Percentiles rank a stretch among this genome's conserved stretches.
phyloP scores from a whole-genome alignment of 2,113 vertebrate species.

The Syngnathus scovelli region DNA sequence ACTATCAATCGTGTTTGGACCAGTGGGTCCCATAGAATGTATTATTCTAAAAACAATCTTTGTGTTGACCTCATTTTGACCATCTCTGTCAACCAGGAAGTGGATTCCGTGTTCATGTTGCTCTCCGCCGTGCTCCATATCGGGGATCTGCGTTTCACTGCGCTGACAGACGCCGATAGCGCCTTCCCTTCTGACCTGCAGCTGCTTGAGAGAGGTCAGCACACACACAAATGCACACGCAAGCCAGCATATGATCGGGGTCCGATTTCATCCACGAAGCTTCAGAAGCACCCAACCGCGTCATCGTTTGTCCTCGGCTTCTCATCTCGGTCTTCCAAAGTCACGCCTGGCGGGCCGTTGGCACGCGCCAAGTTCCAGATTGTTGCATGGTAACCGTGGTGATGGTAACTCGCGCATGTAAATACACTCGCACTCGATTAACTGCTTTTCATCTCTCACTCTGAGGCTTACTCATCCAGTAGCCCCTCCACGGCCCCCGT shows the following conservation, averaged over 20 bases:
- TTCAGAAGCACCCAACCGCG: slow-evolving; percentile 3
- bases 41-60: too few relatives aligned
- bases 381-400: too few relatives aligned
- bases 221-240: background rate
- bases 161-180: slow-evolving; percentile 74
- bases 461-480: slow-evolving; percentile 47
- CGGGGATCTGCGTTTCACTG: slow-evolving; percentile 81
- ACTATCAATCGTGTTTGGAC: too few relatives aligned
- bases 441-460: too few relatives aligned
- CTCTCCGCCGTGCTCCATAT: slow-evolving; percentile 84
- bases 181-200: slow-evolving; percentile 85
- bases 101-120: slow-evolving; percentile 85
- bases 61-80: background rate
- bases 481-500: slow-evolving; percentile 25
- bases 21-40: too few relatives aligned
- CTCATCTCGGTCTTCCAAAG: too few relatives aligned
- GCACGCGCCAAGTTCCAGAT: too few relatives aligned
- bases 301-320: too few relatives aligned
- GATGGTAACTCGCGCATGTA: too few relatives aligned
- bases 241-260: background rate
- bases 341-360: too few relatives aligned
- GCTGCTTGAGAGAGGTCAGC: slow-evolving; percentile 89
- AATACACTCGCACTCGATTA: too few relatives aligned
- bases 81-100: slow-evolving; percentile 69
- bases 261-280: background rate